A percentile compares a stretch with the other conserved stretches of the same genome.
Conservation (phyloP, 2,888 invertebrate species). For the Caenorhabditis japonica region DNA sequence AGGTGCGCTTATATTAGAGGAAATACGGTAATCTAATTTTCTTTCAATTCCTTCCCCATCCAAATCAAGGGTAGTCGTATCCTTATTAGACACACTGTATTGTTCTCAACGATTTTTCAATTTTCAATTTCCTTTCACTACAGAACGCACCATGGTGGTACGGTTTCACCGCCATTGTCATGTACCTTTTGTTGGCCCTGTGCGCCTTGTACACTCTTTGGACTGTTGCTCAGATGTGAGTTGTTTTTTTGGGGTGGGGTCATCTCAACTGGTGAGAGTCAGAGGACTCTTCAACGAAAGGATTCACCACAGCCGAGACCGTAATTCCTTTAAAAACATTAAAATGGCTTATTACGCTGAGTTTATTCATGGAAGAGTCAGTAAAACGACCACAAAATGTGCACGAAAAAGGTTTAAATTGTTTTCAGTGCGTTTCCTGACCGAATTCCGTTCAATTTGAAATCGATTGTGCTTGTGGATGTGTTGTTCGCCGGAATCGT, state of each 20-base stretch:
- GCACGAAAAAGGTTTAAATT: not conserved
- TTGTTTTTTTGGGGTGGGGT: constrained; percentile 13
- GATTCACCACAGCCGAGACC: too few relatives aligned
- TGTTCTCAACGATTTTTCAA: not conserved
- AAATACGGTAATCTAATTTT: too few relatives aligned
- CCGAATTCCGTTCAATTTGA: constrained; percentile 36
- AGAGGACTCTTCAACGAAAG: constrained; percentile 8
- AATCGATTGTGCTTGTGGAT: constrained; percentile 37
- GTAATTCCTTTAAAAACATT: too few relatives aligned
- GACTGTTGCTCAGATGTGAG: constrained; percentile 1
- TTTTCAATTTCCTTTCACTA: too few relatives aligned
- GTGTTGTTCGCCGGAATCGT: constrained; percentile 29
- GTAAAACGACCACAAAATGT: constrained; percentile 26
- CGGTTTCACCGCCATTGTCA: not conserved
- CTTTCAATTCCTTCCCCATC: too few relatives aligned
- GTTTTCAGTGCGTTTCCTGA: constrained; percentile 19
- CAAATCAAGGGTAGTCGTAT: too few relatives aligned
- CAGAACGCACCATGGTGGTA: constrained; percentile 15
- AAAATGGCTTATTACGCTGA: too few relatives aligned
- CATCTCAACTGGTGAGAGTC: constrained; percentile 12
- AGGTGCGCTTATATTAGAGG: too few relatives aligned
- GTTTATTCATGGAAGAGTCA: too few relatives aligned
- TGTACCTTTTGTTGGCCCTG: not conserved
- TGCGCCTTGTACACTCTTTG: constrained; percentile 1
- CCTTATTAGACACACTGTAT: too few relatives aligned